Base-by-base conservation (phyloP, 2,888 invertebrate genomes). In the Coenonympha glycerion region DNA sequence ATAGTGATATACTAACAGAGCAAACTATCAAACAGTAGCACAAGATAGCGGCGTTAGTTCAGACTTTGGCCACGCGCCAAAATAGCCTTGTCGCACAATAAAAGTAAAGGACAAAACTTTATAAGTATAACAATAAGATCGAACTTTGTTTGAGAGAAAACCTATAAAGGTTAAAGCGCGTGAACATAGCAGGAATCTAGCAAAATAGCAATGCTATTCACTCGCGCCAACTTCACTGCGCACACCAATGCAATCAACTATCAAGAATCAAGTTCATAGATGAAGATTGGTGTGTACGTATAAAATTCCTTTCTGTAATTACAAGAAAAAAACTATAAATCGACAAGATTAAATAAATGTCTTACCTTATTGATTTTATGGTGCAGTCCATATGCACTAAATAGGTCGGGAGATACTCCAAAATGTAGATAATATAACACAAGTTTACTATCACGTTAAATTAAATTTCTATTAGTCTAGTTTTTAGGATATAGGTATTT, bases 211-310 rank as follows among this genome's bases (percentile, higher is more conserved):
- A 79, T 84, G 85, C 81, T 77, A 61, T 65, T 62, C 62, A 69
- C 66, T 62, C 61, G 76, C 60, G 18, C 69, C 53, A 71, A 74
- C 78, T 83, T 87, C 86, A 66, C 11, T 9, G 5, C 44, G 21
- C 8, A 33, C 63, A 47, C 47, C 63, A 65, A 59, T 75, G 64
- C 77, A 81, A 83, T 81, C 85, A 84, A 86, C 77, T 81, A 83
- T 81, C 85, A 85, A 86, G 85, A 80, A 83, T 81, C 85, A 85
- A 86, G 85, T 85, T 86, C 86, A 86, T 82, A 85, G 85, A 86
- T 83, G 83, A 81, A 73, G 80, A 85, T 79, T 82, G 82, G 77
- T 82, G 69, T 76, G 70, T 73, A 68, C 68, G 59, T 60, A 65
- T 62, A 64, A 64, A 66, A 58, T 8, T 21, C 5, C 6, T 60